Evolutionary conservation across 2,113 vertebrate species (phyloP), one percentile per base, ranked within the genome.

Genomic region (Trichomycterus rosablanca): DNA sequence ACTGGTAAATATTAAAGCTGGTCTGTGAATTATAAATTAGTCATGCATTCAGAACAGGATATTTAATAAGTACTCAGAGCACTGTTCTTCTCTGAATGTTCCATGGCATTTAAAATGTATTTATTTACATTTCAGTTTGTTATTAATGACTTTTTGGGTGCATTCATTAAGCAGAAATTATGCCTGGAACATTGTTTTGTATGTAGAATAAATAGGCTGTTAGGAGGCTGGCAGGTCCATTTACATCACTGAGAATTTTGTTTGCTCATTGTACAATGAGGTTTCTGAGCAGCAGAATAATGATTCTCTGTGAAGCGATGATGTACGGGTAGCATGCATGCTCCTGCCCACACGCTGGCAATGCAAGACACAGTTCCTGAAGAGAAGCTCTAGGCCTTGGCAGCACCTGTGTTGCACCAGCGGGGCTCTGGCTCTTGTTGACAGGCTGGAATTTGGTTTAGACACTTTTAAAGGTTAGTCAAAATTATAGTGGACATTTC

Each of bases 401-500:
- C 10, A 19, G 22, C 1, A 2, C 19, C 24, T 18, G 10, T 14
- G 8, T 14, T 18, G 11, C n/a, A 32, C 48, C 15, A 37, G 53
- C n/a, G 45, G 35, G 24, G 11, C 54, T 37, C 37, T 16, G 18
- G 58, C 60, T 73, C 28, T 63, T 55, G 68, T 44, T 68, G 63
- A 64, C 66, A 24, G 28, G 26, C 20, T 22, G 52, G 45, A 45
- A 50, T 61, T 23, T 12, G 24, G 24, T 43, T 34, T 23, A 15
- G 44, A 59, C 22, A 15, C 46, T 48, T 59, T 32, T 76, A 83
- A 87, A 86, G 81, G 84, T 86, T 78, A 81, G 63, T 75, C 64
- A 35, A 67, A 75, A 82, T 81, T 55, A 28, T 58, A 42, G 52
- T 55, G 52, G 81, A 63, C 78, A 78, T 37, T 68, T 19, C 49